A percentile compares a stretch with the other conserved stretches of the same genome.
These are phyloP conservation scores for Hydropotes inermis DNA, from an alignment of 2,113 vertebrate genomes.

Conservation along the genomic window DNA sequence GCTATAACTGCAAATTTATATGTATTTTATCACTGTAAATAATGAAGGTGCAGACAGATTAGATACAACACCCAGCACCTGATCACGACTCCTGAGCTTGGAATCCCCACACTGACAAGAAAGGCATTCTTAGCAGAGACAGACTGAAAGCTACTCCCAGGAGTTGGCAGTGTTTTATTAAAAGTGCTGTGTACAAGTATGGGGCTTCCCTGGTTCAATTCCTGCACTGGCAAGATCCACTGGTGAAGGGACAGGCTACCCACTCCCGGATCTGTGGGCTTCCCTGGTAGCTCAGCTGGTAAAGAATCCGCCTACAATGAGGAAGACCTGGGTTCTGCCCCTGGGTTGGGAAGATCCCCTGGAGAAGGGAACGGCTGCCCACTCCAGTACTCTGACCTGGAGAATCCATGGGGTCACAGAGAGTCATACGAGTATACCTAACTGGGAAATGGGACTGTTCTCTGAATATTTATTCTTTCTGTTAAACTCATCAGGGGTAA, in stretches of 20 bases:
- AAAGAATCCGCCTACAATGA: neutral
- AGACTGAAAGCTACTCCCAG: neutral
- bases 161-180: neutral
- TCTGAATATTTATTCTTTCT: neutral
- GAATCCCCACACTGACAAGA: neutral
- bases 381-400: neutral
- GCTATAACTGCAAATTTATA: neutral
- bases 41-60: neutral
- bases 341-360: neutral
- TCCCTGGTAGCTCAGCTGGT: neutral
- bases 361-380: neutral
- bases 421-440: neutral
- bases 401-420: neutral
- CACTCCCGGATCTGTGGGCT: neutral
- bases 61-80: neutral
- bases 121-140: neutral
- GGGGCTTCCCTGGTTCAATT: neutral
- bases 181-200: neutral
- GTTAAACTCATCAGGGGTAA: neutral
- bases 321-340: neutral
- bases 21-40: neutral
- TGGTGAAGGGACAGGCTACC: neutral
- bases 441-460: neutral
- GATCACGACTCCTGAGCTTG: neutral
- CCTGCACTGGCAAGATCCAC: neutral